Conservation (phyloP, 1,140 invertebrate species). For the Heliconius hermathena region DNA sequence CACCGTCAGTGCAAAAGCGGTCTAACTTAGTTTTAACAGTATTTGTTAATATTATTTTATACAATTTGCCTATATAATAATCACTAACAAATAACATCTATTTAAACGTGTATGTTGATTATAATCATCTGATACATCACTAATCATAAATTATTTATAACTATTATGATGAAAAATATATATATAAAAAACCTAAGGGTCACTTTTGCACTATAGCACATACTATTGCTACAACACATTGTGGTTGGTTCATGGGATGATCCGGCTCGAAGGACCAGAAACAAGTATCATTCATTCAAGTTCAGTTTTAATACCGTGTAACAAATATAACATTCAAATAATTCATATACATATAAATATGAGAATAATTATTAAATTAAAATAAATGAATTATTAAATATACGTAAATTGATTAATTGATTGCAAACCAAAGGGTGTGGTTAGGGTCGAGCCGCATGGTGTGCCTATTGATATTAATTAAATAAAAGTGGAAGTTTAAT, state of each 20-base stretch:
- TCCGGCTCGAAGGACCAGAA: not conserved
- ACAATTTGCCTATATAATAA: not conserved
- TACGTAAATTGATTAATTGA: no score
- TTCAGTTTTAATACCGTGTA: not conserved
- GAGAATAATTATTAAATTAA: no score
- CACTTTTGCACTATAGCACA: not conserved
- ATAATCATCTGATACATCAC: no score
- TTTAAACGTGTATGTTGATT: no score
- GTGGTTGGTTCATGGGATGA: not conserved
- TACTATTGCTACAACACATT: not conserved
- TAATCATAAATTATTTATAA: no score
- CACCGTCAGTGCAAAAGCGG: not conserved
- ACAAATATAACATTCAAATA: not conserved
- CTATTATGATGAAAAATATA: no score
- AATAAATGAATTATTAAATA: no score
- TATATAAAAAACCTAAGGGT: not conserved
- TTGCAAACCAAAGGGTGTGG: not conserved
- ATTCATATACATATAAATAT: no score
- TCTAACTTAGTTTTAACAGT: not conserved
- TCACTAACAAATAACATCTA: not conserved
- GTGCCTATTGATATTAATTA: not conserved
- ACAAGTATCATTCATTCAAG: not conserved
- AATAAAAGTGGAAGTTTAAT: no score
- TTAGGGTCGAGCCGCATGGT: not conserved
- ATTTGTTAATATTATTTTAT: not conserved